Evolutionary conservation across 2,113 vertebrate genomes (phyloP).

Genomic region (Limanda limanda): DNA sequence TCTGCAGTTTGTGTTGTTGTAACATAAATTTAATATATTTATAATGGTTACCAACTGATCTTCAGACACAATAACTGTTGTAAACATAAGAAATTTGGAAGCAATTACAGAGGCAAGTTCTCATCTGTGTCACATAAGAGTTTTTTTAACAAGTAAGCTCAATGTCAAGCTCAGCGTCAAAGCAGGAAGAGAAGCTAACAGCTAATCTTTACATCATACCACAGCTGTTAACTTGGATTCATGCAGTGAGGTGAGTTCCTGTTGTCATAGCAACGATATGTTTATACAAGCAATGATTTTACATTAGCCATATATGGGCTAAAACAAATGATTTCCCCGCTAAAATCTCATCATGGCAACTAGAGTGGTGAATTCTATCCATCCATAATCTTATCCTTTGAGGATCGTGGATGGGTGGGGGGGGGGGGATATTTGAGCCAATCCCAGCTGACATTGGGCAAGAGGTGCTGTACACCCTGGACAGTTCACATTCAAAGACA

Average conservation of each 20-base stretch:
- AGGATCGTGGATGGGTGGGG: neutral
- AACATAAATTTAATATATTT: neutral
- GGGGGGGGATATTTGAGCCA: no score
- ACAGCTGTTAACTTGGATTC: neutral
- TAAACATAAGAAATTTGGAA: slow-evolving; percentile 41
- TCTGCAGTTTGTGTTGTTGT: slow-evolving; percentile 16
- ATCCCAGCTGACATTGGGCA: no score
- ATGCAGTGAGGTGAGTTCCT: neutral
- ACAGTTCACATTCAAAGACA: no score
- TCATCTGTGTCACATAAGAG: no score
- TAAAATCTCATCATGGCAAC: neutral
- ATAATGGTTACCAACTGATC: slow-evolving; percentile 22
- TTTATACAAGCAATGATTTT: neutral
- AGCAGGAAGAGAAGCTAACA: no score
- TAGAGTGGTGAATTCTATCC: neutral
- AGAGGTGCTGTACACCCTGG: no score
- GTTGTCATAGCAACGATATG: neutral
- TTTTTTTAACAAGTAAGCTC: no score
- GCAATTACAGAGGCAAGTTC: slow-evolving; percentile 12
- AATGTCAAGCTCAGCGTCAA: no score
- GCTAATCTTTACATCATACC: neutral
- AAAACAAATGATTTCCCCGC: neutral
- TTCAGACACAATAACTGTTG: slow-evolving; percentile 23
- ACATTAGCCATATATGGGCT: neutral
- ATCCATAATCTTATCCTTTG: neutral